Evolutionary conservation across 2,888 invertebrate species (phyloP), one percentile per base, ranked within the genome.

Genomic region (Harpalus rufipes): DNA sequence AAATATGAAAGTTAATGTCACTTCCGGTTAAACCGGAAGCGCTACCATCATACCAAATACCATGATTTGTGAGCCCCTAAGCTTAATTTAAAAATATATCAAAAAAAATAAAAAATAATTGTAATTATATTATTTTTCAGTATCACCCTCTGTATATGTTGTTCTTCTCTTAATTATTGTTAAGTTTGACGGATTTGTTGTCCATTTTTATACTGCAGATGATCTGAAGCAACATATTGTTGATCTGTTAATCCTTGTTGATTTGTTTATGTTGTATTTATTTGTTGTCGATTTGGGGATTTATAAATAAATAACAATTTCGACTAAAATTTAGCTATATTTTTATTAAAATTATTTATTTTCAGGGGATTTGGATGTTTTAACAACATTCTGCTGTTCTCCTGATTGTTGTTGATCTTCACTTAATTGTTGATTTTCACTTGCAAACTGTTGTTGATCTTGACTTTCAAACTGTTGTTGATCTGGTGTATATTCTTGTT

Each of bases 401-500:
- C 16, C 51, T 18, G 21, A 44, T 5, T 81, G 32, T 51, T 78
- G 58, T 16, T 58, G 58, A n/a, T 58, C 58, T 7, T 14, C 1
- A 6, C 14, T n/a, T 7, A 0, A 8, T 25, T 63, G 63, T 25
- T 7, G 61, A 16, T 76, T 10, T 2, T 21, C 1, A 3, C 21
- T 21, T 21, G 59, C 63, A 10, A 51, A 39, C n/a, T 8, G 81
- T 21, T 21, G 81, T 21, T 21, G 81, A n/a, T 25, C 10, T 8
- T 14, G 12, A 41, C n/a, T 18, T 25, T 0, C 14, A 41, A 72
- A 74, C 8, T 80, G 81, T 74, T 85, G 81, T 74, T 56, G 74
- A 8, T 86, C 84, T 21, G 74, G 44, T 41, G 82, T 12, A 63
- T 83, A 72, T 61, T 85, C 80, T 72, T 85, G 61, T 83, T 85